phyloP scores from a whole-genome alignment of 2,113 vertebrate species.

The Baryphthengus martii region DNA sequence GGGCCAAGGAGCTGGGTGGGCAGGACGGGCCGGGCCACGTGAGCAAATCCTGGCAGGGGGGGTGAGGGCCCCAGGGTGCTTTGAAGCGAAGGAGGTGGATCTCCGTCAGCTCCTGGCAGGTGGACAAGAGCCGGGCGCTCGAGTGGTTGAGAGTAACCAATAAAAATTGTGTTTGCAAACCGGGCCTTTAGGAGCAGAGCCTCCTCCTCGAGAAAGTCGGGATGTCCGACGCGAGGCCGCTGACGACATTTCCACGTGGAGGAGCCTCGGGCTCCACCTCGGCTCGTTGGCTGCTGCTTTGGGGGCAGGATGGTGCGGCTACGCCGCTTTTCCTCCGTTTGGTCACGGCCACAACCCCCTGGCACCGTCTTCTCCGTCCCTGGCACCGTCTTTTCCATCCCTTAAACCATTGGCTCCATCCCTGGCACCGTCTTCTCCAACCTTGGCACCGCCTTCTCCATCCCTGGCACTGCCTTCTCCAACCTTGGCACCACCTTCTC shows the following conservation, averaged over 20 bases:
- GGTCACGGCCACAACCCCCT: no score
- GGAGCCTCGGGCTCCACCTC: not conserved
- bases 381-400: no score
- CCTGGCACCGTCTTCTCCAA: no score
- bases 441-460: no score
- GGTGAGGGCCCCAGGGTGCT: not conserved
- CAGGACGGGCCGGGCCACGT: not conserved
- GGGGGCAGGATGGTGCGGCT: not conserved
- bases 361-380: not conserved
- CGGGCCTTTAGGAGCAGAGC: not conserved
- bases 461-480: no score
- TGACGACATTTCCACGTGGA: not conserved
- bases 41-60: not conserved
- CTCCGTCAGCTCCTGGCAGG: not conserved
- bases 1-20: not conserved
- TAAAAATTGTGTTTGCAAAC: not conserved
- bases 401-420: no score
- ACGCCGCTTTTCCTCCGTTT: no score
- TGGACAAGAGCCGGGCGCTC: not conserved
- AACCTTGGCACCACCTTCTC: no score
- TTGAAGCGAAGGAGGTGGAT: not conserved
- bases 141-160: not conserved
- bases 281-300: not conserved
- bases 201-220: not conserved
- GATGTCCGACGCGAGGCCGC: not conserved